Base-by-base conservation (phyloP, 2,888 invertebrate species). In the Elegia similella region DNA sequence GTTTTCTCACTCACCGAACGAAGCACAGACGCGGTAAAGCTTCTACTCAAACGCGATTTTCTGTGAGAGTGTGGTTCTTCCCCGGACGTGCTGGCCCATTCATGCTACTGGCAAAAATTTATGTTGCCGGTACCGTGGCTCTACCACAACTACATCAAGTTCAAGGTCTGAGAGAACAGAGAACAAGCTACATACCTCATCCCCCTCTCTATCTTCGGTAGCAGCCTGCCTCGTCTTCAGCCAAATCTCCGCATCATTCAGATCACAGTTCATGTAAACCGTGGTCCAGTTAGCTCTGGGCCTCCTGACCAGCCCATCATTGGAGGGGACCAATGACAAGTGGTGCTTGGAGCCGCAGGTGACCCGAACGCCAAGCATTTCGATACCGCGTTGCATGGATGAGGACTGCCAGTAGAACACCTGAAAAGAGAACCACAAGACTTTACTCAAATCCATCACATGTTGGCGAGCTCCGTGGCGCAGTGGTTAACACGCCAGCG, bases 381-480 rank as follows among this genome's bases (percentile, higher is more conserved):
- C 97, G 61, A 97, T 95, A 1, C 99, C 99, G 61, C 97, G 94
- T 78, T 98, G 98, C 93, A 97, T 95, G 0, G 98, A 97, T 69
- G 98, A 98, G 0, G 99, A 99, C 94, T 99, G 98, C 99, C 99
- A 99, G 88, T 99, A 99, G 78, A 95, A 96, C 7, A 98, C 95
- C 89, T 93, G 62, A 15, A 38, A 34, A 2, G 34, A 8, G 17
- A 2, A 32, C 38, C 7, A 44, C n/a, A 29, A n/a, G n/a, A n/a
- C n/a, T n/a, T n/a, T n/a, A n/a, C n/a, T n/a, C n/a, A n/a, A n/a
- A n/a, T n/a, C n/a, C n/a, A n/a, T n/a, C n/a, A n/a, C n/a, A n/a
- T n/a, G n/a, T n/a, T n/a, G n/a, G n/a, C n/a, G n/a, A n/a, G n/a
- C n/a, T n/a, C n/a, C n/a, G n/a, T n/a, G n/a, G n/a, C n/a, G n/a